Evolutionary conservation across 2,888 invertebrate species (phyloP).

Genomic region (Lycocerus yunnanus): DNA sequence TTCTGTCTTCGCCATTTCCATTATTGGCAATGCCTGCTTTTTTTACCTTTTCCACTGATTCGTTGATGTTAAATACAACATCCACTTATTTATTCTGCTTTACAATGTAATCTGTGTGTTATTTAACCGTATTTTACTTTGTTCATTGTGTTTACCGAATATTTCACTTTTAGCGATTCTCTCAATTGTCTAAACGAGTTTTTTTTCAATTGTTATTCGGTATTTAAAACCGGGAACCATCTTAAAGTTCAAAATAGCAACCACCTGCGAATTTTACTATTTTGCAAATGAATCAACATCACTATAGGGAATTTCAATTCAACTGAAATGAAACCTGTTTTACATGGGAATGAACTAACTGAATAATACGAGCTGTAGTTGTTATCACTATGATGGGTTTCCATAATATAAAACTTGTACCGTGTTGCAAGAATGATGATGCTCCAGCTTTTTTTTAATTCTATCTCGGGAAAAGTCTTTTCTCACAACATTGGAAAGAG

Average conservation of each 20-base stretch:
- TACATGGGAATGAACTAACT: background rate
- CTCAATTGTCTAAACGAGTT: background rate
- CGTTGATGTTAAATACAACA: background rate
- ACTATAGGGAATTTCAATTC: slow-evolving; percentile 8
- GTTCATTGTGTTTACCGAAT: background rate
- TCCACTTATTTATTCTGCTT: background rate
- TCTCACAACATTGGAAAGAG: background rate
- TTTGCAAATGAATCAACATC: slow-evolving; percentile 27
- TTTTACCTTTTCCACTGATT: background rate
- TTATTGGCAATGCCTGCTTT: background rate
- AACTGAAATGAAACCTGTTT: slow-evolving; percentile 21
- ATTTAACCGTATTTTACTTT: background rate
- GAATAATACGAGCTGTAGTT: background rate
- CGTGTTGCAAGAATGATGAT: background rate
- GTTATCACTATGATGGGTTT: background rate
- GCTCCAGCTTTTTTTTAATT: background rate
- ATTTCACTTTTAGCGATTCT: background rate
- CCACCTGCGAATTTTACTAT: slow-evolving; percentile 31
- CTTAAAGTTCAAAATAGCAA: background rate
- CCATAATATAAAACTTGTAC: background rate
- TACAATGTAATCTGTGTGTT: background rate
- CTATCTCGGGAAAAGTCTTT: background rate
- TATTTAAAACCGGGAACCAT: background rate
- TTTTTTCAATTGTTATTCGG: background rate
- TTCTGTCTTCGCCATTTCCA: background rate